These are phyloP conservation scores for Ornithoptera alexandrae DNA, from an alignment of 2,888 invertebrate species.

Conservation along the genomic window DNA sequence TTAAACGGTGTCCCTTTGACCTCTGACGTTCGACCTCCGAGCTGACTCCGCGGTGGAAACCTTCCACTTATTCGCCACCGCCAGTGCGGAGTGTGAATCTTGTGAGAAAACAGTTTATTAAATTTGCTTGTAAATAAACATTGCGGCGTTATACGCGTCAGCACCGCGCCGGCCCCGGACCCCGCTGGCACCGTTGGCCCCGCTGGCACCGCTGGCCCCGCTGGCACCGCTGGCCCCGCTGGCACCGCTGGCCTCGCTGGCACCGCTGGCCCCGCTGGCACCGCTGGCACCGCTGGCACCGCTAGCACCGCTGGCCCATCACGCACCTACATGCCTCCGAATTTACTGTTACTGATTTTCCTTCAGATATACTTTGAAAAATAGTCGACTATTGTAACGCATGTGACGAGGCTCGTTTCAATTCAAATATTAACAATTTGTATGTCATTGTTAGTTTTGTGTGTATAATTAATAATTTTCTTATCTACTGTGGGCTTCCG, in stretches of 20 bases:
- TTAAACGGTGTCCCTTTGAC: background rate
- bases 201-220: too few relatives aligned
- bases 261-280: background rate
- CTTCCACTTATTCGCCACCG: conserved; percentile 18
- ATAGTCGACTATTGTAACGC: background rate
- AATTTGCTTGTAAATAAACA: conserved; percentile 9
- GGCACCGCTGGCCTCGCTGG: too few relatives aligned
- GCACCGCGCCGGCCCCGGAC: too few relatives aligned
- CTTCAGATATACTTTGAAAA: conserved; percentile 10
- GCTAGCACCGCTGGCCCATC: too few relatives aligned
- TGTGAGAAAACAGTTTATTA: conserved; percentile 5
- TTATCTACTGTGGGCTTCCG: too few relatives aligned
- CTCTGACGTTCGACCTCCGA: background rate
- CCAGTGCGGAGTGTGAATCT: conserved; percentile 8
- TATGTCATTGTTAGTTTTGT: too few relatives aligned
- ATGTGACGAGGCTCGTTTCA: too few relatives aligned
- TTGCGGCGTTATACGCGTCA: conserved; percentile 5
- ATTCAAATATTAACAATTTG: too few relatives aligned
- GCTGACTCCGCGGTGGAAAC: conserved; percentile 11
- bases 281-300: too few relatives aligned
- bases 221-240: too few relatives aligned
- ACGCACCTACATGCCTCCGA: background rate
- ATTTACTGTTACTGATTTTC: conserved; percentile 8
- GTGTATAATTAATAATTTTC: too few relatives aligned
- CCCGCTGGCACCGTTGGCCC: background rate